phyloP scores from a whole-genome alignment of 1,140 invertebrate genomes.

The Oscheius sp. region DNA sequence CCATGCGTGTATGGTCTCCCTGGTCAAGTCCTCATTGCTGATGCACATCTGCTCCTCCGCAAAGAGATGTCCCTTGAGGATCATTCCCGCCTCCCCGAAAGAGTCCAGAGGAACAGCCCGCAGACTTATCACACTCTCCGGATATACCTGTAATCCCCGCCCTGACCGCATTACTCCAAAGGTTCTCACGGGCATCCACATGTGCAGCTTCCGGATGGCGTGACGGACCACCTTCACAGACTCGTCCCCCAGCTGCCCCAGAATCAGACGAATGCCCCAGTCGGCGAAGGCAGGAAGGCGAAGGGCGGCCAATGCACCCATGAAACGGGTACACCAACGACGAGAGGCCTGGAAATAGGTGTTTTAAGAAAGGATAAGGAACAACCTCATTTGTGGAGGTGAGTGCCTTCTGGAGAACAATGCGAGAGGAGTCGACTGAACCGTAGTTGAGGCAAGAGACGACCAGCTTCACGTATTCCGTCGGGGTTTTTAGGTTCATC shows the following conservation, averaged over 20 bases:
- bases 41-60: slow-evolving; percentile 23
- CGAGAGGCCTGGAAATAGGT: slow-evolving; percentile 32
- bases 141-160: slow-evolving; percentile 32
- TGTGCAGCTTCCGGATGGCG: slow-evolving; percentile 29
- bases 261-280: slow-evolving; percentile 26
- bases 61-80: slow-evolving; percentile 32
- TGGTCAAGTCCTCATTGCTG: slow-evolving; percentile 11
- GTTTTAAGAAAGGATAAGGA: no score
- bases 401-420: slow-evolving; percentile 37
- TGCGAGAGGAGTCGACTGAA: background rate
- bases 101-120: slow-evolving; percentile 14
- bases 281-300: slow-evolving; percentile 15
- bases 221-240: slow-evolving; percentile 39
- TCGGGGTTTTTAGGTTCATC: slow-evolving; percentile 20
- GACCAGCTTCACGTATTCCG: slow-evolving; percentile 38
- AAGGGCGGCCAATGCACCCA: slow-evolving; percentile 27
- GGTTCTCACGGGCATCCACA: slow-evolving; percentile 40
- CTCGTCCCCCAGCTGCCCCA: slow-evolving; percentile 35
- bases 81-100: slow-evolving; percentile 38
- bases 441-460: slow-evolving; percentile 32
- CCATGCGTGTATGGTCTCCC: slow-evolving; percentile 30
- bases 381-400: slow-evolving; percentile 31
- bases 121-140: slow-evolving; percentile 14
- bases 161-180: no score
- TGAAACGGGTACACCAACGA: slow-evolving; percentile 36